phyloP scores from a whole-genome alignment of 1,140 invertebrate species.

The Hermetia illucens region DNA sequence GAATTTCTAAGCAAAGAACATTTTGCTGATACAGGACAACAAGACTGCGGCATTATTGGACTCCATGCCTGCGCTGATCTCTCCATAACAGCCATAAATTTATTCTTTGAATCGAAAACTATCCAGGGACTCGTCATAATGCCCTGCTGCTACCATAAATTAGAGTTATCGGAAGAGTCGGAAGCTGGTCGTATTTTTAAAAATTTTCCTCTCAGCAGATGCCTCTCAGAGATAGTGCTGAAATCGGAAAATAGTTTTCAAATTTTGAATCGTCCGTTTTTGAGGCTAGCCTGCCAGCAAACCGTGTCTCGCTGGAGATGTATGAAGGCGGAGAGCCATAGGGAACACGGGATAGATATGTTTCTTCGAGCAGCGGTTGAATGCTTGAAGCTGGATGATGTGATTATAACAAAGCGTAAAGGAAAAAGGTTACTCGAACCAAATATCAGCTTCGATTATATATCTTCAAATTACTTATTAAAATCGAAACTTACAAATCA shows the following conservation, averaged over 20 bases:
- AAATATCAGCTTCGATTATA: neutral
- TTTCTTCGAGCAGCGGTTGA: slow-evolving; percentile 16
- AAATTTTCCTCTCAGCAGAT: slow-evolving; percentile 47
- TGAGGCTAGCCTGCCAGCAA: slow-evolving; percentile 43
- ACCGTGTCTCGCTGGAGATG: slow-evolving; percentile 14
- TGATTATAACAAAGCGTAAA: neutral
- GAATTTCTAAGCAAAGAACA: too few species aligned
- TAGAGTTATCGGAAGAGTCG: slow-evolving; percentile 19
- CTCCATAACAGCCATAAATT: slow-evolving; percentile 50
- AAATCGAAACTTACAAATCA: too few species aligned
- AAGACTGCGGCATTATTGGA: slow-evolving; percentile 47
- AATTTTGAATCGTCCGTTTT: slow-evolving; percentile 43
- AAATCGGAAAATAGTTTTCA: slow-evolving; percentile 18
- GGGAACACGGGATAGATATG: slow-evolving; percentile 17
- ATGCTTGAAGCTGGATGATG: slow-evolving; percentile 7
- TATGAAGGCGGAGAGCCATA: slow-evolving; percentile 9
- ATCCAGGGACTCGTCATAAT: slow-evolving; percentile 51
- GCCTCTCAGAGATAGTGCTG: slow-evolving; percentile 26
- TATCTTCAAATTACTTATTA: neutral
- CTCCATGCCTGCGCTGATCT: slow-evolving; percentile 78
- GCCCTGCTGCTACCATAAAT: slow-evolving; percentile 78
- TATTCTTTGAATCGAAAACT: slow-evolving; percentile 47
- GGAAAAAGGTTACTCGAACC: neutral
- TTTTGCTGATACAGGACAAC: too few species aligned
- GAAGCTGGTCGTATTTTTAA: slow-evolving; percentile 23